These are phyloP conservation scores for Odontophorus gujanensis DNA, from an alignment of 2,113 vertebrate genomes.

Conservation along the genomic window DNA sequence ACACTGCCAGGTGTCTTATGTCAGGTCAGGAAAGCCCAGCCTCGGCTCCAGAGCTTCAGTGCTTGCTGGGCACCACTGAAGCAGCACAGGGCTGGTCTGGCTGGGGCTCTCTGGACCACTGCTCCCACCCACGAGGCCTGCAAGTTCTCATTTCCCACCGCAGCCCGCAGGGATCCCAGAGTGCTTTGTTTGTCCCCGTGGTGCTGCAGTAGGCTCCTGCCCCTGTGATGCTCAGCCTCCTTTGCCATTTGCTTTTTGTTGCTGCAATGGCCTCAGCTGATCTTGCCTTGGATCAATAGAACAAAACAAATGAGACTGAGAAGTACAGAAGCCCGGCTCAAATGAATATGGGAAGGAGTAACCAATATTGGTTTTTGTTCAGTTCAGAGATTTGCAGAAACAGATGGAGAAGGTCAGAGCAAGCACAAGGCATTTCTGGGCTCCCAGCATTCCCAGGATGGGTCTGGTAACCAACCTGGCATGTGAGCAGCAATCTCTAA, in stretches of 20 bases:
- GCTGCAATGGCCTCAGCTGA: background rate
- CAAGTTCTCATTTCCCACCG: background rate
- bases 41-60: rapidly evolving
- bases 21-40: background rate
- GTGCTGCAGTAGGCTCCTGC: slow-evolving; percentile 13
- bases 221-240: background rate
- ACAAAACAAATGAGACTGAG: background rate
- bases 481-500: background rate
- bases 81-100: rapidly evolving
- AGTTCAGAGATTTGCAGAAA: background rate
- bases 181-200: background rate
- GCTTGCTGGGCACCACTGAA: background rate
- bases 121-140: rapidly evolving
- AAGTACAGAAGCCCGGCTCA: background rate
- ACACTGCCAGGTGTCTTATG: background rate
- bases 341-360: background rate
- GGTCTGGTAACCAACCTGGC: background rate
- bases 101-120: rapidly evolving
- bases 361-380: slow-evolving; percentile 16
- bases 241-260: background rate
- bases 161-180: background rate
- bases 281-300: slow-evolving; percentile 41
- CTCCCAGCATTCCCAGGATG: background rate
- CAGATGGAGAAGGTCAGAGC: background rate
- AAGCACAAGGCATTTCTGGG: background rate